Percentiles rank a stretch among this genome's conserved stretches.
phyloP scores from a whole-genome alignment of 2,113 vertebrate genomes.

The Gallinago undulata region DNA sequence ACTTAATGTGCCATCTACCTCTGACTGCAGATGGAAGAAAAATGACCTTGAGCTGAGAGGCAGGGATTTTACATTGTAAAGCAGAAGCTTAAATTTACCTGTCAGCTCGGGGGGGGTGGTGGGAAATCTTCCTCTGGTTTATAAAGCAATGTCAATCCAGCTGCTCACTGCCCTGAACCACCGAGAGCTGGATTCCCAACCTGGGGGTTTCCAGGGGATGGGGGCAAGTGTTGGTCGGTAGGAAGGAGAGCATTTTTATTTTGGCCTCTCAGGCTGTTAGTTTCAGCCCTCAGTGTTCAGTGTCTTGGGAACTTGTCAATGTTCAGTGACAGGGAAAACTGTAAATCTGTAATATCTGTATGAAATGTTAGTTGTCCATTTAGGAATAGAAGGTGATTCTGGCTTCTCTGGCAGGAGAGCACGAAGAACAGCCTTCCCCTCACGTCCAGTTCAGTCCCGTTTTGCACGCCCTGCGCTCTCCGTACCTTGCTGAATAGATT shows the following conservation, averaged over 20 bases:
- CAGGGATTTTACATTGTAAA: conserved; percentile 1
- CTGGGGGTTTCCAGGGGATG: background rate
- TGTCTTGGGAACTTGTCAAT: background rate
- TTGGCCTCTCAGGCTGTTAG: background rate
- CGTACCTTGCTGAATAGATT: background rate
- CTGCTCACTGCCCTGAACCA: background rate
- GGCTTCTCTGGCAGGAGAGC: background rate
- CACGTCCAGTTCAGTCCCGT: accelerated
- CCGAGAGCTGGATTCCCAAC: background rate
- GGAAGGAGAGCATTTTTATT: background rate
- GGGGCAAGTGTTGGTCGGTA: background rate
- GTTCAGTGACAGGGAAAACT: background rate
- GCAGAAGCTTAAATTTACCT: conserved; percentile 22
- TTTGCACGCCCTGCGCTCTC: background rate
- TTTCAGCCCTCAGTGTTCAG: background rate
- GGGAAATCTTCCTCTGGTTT: background rate
- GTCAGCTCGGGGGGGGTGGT: background rate
- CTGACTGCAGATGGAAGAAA: background rate
- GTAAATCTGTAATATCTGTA: background rate
- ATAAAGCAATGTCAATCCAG: background rate
- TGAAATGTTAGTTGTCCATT: background rate
- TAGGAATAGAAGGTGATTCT: background rate
- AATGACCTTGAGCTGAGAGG: conserved; percentile 52
- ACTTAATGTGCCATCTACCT: conserved; percentile 29
- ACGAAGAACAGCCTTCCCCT: background rate